phyloP scores from a whole-genome alignment of 2,797 vertebrate species.

The Champsocephalus esox region DNA sequence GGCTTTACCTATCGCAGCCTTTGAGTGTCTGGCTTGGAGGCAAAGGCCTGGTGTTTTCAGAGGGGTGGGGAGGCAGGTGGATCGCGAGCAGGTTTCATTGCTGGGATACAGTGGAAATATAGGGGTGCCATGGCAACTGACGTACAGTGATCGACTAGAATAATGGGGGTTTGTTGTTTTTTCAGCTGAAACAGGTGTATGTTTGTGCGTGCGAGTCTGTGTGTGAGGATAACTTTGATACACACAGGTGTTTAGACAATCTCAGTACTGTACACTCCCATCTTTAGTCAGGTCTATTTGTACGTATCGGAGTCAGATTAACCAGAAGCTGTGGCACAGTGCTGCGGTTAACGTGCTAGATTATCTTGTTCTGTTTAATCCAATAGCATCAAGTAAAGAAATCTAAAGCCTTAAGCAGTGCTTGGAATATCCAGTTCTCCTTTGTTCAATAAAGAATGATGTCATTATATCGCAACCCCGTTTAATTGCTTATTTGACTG shows the following conservation, averaged over 20 bases:
- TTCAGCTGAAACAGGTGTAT: constrained; percentile 52
- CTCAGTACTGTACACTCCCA: constrained; percentile 77
- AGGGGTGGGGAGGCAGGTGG: constrained; percentile 8
- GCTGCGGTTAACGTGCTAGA: constrained; percentile 31
- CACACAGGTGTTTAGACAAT: constrained; percentile 75
- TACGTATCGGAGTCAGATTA: constrained; percentile 73
- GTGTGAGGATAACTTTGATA: constrained; percentile 55
- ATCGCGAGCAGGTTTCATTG: constrained; percentile 39
- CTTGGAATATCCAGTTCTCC: constrained; percentile 66
- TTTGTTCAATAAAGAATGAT: constrained; percentile 71
- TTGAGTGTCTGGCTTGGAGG: constrained; percentile 44
- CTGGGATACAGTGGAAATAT: constrained; percentile 51
- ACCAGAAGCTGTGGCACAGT: constrained; percentile 44
- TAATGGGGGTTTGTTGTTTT: constrained; percentile 36
- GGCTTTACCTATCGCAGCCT: constrained; percentile 50
- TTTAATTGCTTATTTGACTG: constrained; percentile 59
- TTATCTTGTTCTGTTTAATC: constrained; percentile 52
- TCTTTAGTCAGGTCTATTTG: constrained; percentile 77
- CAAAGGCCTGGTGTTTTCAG: constrained; percentile 36
- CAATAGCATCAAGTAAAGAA: constrained; percentile 66
- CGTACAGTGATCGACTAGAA: constrained; percentile 41
- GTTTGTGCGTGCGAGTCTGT: constrained; percentile 36
- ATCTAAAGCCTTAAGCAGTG: constrained; percentile 78
- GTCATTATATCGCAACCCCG: constrained; percentile 62
- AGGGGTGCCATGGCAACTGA: constrained; percentile 60